Percentiles rank a stretch among this genome's conserved stretches.
These are phyloP conservation scores for Conchocele bisecta DNA, from an alignment of 2,888 invertebrate genomes.

Conservation along the genomic window DNA sequence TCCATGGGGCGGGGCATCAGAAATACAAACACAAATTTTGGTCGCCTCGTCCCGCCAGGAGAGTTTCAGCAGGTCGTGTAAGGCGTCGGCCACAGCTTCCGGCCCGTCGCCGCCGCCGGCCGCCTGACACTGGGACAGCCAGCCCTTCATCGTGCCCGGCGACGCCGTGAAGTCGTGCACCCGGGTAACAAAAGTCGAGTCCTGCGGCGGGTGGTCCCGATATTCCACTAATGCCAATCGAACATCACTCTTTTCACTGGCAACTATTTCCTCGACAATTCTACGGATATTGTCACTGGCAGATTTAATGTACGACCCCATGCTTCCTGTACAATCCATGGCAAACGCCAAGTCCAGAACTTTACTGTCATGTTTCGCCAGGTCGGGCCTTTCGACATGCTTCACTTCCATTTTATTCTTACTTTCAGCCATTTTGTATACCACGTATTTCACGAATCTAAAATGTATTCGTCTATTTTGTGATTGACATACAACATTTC, in stretches of 20 bases:
- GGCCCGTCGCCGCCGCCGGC: slow-evolving; percentile 77
- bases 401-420: slow-evolving; percentile 35
- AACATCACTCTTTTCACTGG: slow-evolving; percentile 76
- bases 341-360: slow-evolving; percentile 78
- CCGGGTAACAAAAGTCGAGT: slow-evolving; percentile 73
- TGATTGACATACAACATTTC: too few species aligned
- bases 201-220: slow-evolving; percentile 79
- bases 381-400: slow-evolving; percentile 52
- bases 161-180: slow-evolving; percentile 76
- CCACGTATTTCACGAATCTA: too few species aligned
- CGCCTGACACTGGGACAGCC: slow-evolving; percentile 71
- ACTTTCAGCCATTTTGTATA: too few species aligned
- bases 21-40: slow-evolving; percentile 76
- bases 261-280: slow-evolving; percentile 77
- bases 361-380: slow-evolving; percentile 69
- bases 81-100: slow-evolving; percentile 78
- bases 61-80: slow-evolving; percentile 75
- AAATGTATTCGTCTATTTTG: too few species aligned
- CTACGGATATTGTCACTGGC: slow-evolving; percentile 73
- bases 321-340: slow-evolving; percentile 80
- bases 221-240: slow-evolving; percentile 77
- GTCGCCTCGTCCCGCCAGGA: slow-evolving; percentile 76
- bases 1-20: slow-evolving; percentile 80
- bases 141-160: slow-evolving; percentile 72
- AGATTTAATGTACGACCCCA: slow-evolving; percentile 76